Evolutionary conservation across 2,888 invertebrate species (phyloP).

Genomic region (Caenorhabditis sp.): DNA sequence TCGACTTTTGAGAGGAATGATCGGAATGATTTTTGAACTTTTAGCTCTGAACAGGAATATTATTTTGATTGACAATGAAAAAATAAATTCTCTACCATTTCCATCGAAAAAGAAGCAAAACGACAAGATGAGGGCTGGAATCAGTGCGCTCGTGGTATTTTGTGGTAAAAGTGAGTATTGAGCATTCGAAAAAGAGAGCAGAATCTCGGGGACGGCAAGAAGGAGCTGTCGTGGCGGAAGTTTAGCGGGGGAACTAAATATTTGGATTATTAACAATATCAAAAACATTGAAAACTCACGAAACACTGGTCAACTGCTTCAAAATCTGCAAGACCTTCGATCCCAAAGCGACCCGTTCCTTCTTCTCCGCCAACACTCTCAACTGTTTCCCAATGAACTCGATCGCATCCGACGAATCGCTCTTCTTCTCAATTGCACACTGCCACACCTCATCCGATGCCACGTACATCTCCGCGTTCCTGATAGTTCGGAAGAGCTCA

Average conservation of each 20-base stretch:
- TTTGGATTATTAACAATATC: no score
- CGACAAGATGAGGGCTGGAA: slow-evolving; percentile 14
- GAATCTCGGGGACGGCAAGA: slow-evolving; percentile 2
- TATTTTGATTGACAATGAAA: neutral
- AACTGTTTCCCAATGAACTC: slow-evolving; percentile 37
- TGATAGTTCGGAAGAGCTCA: slow-evolving; percentile 1
- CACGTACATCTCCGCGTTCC: neutral
- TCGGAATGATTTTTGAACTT: slow-evolving; percentile 5
- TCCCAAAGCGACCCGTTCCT: neutral
- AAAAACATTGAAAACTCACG: slow-evolving; percentile 8
- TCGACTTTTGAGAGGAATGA: slow-evolving; percentile 8
- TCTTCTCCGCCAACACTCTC: slow-evolving; percentile 1
- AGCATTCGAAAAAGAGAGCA: neutral
- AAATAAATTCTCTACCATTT: slow-evolving; percentile 22
- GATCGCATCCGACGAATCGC: slow-evolving; percentile 1
- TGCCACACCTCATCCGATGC: slow-evolving; percentile 25
- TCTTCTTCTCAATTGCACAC: slow-evolving; percentile 2
- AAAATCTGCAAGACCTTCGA: slow-evolving; percentile 8
- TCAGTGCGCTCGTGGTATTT: slow-evolving; percentile 5
- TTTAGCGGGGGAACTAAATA: slow-evolving; percentile 1
- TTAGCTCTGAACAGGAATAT: slow-evolving; percentile 10
- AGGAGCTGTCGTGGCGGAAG: slow-evolving; percentile 1
- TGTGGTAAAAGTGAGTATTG: slow-evolving; percentile 9
- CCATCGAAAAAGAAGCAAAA: slow-evolving; percentile 27
- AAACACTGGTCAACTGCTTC: neutral